Conservation (phyloP, 2,797 vertebrate genomes). For the Mus spretus region DNA sequence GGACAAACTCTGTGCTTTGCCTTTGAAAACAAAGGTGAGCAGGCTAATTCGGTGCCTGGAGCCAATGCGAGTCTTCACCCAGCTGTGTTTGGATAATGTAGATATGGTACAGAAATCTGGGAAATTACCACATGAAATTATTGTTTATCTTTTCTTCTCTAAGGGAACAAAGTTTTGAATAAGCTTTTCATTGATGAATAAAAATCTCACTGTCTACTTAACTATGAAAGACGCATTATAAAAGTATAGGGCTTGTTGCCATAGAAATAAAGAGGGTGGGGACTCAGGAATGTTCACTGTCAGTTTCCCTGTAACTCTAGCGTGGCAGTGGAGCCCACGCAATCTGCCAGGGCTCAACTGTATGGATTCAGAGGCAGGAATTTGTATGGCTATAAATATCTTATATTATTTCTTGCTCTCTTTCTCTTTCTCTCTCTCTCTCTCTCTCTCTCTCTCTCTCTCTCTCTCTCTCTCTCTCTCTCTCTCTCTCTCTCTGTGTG, state of each 20-base stretch:
- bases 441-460: too few species aligned
- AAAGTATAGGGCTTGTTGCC: background rate
- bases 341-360: background rate
- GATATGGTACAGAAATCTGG: slow-evolving; percentile 78
- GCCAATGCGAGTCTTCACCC: slow-evolving; percentile 49
- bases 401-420: background rate
- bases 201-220: slow-evolving; percentile 78
- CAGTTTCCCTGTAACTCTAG: background rate
- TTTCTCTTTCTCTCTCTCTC: too few species aligned
- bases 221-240: slow-evolving; percentile 63
- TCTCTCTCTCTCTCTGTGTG: background rate
- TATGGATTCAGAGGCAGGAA: background rate
- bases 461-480: too few species aligned
- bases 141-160: slow-evolving; percentile 82
- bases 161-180: slow-evolving; percentile 80
- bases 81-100: slow-evolving; percentile 82
- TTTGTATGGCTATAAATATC: background rate
- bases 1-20: background rate
- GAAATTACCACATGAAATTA: slow-evolving; percentile 82
- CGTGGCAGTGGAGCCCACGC: background rate
- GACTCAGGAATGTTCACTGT: background rate
- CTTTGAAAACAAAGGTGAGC: slow-evolving; percentile 39
- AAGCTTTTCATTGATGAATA: slow-evolving; percentile 81
- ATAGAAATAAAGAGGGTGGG: background rate
- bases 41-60: slow-evolving; percentile 41